Evolutionary conservation across 2,113 vertebrate species (phyloP), one percentile per base, ranked within the genome.

Genomic region (Callipepla squamata): DNA sequence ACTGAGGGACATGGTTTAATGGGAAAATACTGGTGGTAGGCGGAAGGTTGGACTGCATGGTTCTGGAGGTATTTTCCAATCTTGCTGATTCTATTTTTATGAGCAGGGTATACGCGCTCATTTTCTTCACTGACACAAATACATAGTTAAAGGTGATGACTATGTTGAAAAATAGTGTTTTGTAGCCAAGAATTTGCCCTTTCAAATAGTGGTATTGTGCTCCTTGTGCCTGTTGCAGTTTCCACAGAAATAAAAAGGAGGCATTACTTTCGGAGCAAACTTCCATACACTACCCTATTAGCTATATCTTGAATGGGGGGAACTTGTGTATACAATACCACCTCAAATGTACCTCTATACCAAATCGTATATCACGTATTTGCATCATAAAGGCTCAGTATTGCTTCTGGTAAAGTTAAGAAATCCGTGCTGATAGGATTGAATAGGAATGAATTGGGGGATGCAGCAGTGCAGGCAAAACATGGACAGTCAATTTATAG

Each of bases 331-430:
- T 55, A 26, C 11, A 55, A 2, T 1, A 2, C 7, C 3, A 23
- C 7, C 51, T 40, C 53, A 82, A 68, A 79, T 13, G 4, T 9
- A 16, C 53, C 23, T 77, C 15, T 51, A 57, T 7, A 44, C 7
- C 2, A 40, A 66, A 80, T 1, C 8, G 0, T n/a, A 15, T 48
- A 28, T 59, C 6, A 4, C 3, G 13, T 77, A 63, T 4, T 21
- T 77, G 13, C 6, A 55, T 9, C 5, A 20, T 21, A 74, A 42
- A 53, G 51, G 30, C 8, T 70, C 18, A 36, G 7, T 2, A 7
- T 23, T 51, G 8, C 9, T 80, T 81, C 55, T 80, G 14, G 40
- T 80, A 53, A 19, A 50, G 12, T 62, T 70, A 70, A 72, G 84
- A 92, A 93, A 75, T 58, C 11, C 11, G 3, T 11, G 17, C 62